Percentiles rank a stretch among this genome's conserved stretches.
phyloP scores from a whole-genome alignment of 2,888 invertebrate species.

The Diarsia brunnea region DNA sequence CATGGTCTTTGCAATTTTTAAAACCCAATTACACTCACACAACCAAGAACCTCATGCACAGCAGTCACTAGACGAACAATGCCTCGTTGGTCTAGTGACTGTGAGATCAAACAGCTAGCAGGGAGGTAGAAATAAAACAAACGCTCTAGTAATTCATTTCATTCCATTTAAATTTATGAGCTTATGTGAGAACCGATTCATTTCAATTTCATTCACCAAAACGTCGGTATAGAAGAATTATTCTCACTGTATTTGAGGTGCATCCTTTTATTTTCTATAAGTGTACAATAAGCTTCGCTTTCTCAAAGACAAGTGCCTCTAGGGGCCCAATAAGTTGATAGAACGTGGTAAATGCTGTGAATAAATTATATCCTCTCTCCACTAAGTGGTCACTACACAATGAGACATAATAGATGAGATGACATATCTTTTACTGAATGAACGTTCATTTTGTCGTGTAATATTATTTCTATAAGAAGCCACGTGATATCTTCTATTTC shows the following conservation, averaged over 20 bases:
- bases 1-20: not conserved
- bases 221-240: constrained; percentile 12
- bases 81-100: too few species aligned
- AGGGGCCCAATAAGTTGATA: constrained; percentile 54
- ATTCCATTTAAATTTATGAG: constrained; percentile 23
- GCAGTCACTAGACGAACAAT: too few species aligned
- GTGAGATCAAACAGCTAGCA: too few species aligned
- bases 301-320: constrained; percentile 41
- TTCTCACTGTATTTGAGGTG: constrained; percentile 12
- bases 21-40: too few species aligned
- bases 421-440: constrained; percentile 84
- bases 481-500: constrained; percentile 58
- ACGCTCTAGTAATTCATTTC: not conserved
- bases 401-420: constrained; percentile 86
- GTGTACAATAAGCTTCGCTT: constrained; percentile 25
- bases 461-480: constrained; percentile 74
- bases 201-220: constrained; percentile 13
- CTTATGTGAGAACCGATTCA: constrained; percentile 15
- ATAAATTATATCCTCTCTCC: constrained; percentile 87
- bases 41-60: too few species aligned
- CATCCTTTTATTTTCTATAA: constrained; percentile 32
- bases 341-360: constrained; percentile 77
- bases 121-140: not conserved
- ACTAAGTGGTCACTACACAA: constrained; percentile 86
- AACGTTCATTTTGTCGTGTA: constrained; percentile 75